Conservation (phyloP, 2,888 invertebrate genomes). For the Stenodera caucasica region DNA sequence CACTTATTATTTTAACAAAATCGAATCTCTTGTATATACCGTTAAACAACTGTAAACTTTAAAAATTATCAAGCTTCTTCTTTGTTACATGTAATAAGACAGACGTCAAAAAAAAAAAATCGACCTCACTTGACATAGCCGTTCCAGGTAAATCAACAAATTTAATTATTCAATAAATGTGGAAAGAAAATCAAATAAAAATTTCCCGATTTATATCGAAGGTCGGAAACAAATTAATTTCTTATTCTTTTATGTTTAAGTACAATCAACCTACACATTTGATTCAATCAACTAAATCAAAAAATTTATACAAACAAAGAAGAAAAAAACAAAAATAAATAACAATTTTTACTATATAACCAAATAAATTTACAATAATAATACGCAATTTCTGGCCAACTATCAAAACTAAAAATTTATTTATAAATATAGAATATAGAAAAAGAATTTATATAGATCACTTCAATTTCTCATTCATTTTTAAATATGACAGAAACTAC, state of each 20-base stretch:
- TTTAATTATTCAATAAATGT: neutral
- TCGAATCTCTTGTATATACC: neutral
- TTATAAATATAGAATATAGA: neutral
- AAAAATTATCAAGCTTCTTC: neutral
- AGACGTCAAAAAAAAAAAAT: neutral
- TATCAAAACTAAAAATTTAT: neutral
- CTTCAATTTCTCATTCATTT: neutral
- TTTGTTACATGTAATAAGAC: neutral
- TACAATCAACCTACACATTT: neutral
- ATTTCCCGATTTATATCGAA: neutral
- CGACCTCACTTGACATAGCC: neutral
- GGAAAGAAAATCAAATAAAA: slow-evolving; percentile 3
- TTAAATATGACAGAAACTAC: neutral
- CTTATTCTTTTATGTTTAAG: neutral
- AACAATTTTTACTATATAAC: neutral
- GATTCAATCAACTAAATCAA: neutral
- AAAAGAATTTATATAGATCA: neutral
- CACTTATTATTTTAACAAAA: neutral
- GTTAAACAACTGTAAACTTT: slow-evolving; percentile 1
- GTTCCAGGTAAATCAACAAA: neutral
- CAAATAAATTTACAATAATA: neutral
- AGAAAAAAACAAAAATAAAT: neutral
- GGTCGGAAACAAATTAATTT: neutral
- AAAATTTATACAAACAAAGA: neutral
- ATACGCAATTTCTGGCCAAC: neutral